Percentiles rank a stretch among this genome's conserved stretches.
Evolutionary conservation across 2,888 invertebrate genomes (phyloP).

Genomic region (Spodoptera littoralis): DNA sequence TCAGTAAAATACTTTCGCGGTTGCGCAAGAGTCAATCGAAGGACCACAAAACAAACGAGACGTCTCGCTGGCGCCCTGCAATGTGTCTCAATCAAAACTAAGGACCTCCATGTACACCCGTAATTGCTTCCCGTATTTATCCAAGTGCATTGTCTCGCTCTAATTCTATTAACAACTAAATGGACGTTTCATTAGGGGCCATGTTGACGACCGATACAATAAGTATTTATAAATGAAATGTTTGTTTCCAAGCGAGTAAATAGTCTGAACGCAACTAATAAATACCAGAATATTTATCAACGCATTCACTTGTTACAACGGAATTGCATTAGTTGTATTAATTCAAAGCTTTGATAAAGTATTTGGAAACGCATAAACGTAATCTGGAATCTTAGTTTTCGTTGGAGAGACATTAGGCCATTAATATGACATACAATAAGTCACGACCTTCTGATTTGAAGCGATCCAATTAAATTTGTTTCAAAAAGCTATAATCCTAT

Average conservation of each 20-base stretch:
- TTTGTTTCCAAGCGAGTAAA: slow-evolving; percentile 42
- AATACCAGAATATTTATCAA: slow-evolving; percentile 44
- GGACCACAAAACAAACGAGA: slow-evolving; percentile 34
- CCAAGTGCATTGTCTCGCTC: slow-evolving; percentile 75
- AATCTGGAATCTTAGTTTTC: slow-evolving; percentile 25
- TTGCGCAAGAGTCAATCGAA: slow-evolving; percentile 39
- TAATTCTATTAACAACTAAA: slow-evolving; percentile 77
- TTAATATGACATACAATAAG: slow-evolving; percentile 45
- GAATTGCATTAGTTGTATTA: slow-evolving; percentile 31
- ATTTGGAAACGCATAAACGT: slow-evolving; percentile 28
- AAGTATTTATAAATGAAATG: slow-evolving; percentile 52
- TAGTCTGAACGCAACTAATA: slow-evolving; percentile 25
- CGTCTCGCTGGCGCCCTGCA: slow-evolving; percentile 61
- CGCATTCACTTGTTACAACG: slow-evolving; percentile 30
- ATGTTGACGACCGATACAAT: slow-evolving; percentile 50
- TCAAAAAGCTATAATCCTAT: slow-evolving; percentile 54
- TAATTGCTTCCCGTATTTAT: slow-evolving; percentile 77
- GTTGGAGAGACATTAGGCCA: slow-evolving; percentile 18
- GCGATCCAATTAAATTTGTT: slow-evolving; percentile 62
- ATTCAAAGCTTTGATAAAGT: slow-evolving; percentile 3
- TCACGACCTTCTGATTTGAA: slow-evolving; percentile 49
- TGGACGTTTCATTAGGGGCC: slow-evolving; percentile 54
- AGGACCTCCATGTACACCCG: slow-evolving; percentile 57
- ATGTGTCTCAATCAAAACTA: slow-evolving; percentile 73
- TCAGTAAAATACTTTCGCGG: slow-evolving; percentile 44